Evolutionary conservation across 2,113 vertebrate genomes (phyloP), one percentile per base, ranked within the genome.

Genomic region (Seriola quinqueradiata): DNA sequence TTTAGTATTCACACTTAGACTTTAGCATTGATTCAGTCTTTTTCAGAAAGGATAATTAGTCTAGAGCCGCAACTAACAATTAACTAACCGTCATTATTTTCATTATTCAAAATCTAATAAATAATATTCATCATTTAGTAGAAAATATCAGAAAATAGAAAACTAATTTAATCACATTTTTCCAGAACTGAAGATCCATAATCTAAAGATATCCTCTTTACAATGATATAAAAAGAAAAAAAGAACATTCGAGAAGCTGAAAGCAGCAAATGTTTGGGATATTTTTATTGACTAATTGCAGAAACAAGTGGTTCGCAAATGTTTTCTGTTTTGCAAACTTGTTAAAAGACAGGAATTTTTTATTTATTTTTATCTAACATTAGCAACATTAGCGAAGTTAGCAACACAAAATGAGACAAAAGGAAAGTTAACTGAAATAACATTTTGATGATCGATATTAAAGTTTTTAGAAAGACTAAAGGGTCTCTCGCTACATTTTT

Each of bases 21-120:
- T 38, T 65, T 46, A 36, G 16, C 28, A 80, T 80, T 42, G 46
- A 82, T 87, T 36, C 80, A 4, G 1, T 11, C 52, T 71, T 70
- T 81, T 52, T 66, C 50, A 67, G 12, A 16, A 3, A 14, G 9
- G 59, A 54, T 78, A 78, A 85, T 85, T 83, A 67, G 48, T 57
- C 40, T 55, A 59, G 44, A 59, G 10, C 40, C 67, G 21, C 63
- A 61, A 66, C 21, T 34, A 60, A 69, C 14, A 42, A 57, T 67
- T 60, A 48, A 72, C 46, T 28, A 28, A 28, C 60, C 9, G 70
- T 67, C 36, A 42, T 42, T 42, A 11, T 59, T 32, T 52, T 79
- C 8, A 52, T 76, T 70, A 63, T 60, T 74, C 73, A 0, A n/a
- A 57, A 55, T 46, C 4, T 34, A 52, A 52, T 69, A 75, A 28